Evolutionary conservation across 2,797 vertebrate species (phyloP), one percentile per base, ranked within the genome.

Genomic region (Rhincodon typus): DNA sequence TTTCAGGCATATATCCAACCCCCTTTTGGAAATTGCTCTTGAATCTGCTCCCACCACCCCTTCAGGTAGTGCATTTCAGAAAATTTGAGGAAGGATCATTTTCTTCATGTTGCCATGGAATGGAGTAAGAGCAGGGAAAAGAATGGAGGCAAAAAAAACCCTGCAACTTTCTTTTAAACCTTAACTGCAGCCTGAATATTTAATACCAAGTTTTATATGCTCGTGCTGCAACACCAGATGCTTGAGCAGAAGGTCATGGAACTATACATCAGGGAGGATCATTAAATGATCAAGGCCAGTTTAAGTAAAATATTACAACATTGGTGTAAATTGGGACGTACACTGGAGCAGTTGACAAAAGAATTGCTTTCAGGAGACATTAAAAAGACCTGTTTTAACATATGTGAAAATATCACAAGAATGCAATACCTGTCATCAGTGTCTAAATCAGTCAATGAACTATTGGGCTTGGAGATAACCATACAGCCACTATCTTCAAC

Each of bases 401-500:
- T 25, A 69, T 93, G 62, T 66, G 25, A 7, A 69, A 42, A 69
- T 93, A 69, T 93, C 67, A 21, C 62, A 93, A 93, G 90, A 93
- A 93, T 69, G 90, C 90, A 93, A 67, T 27, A 21, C n/a, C 62
- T 93, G 90, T 69, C 62, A 93, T 69, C 90, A 93, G 38, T 69
- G 8, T 93, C 8, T 69, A 69, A 93, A 42, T 66, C n/a, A 69
- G 21, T 69, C 90, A 42, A 69, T 93, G n/a, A 93, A 93, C 90
- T 93, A n/a, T 67, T 93, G 90, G 90, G 19, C 7, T n/a, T 38
- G 42, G n/a, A 67, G 90, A 93, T 21, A 69, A 93, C 90, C n/a
- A 42, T 67, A 38, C 7, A 21, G 21, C 74, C n/a, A n/a, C n/a
- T n/a, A n/a, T n/a, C n/a, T n/a, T n/a, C n/a, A n/a, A n/a, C n/a